Evolutionary conservation across 2,888 invertebrate genomes (phyloP).

Genomic region (Malthinus seriepunctatus): DNA sequence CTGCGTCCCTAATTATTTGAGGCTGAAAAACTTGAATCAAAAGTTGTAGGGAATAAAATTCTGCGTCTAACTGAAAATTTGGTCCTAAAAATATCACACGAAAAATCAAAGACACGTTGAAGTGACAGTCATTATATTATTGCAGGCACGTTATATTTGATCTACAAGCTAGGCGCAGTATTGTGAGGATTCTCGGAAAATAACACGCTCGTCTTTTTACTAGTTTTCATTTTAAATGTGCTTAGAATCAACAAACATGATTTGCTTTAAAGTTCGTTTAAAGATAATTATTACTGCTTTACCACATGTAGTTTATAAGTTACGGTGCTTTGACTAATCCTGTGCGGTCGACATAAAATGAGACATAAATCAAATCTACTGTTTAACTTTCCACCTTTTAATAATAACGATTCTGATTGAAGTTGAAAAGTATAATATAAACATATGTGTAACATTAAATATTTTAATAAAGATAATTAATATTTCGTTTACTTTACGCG

Average conservation of each 20-base stretch:
- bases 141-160: conserved; percentile 53
- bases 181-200: conserved; percentile 37
- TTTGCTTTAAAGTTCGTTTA: conserved; percentile 32
- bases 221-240: conserved; percentile 47
- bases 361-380: conserved; percentile 35
- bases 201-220: conserved; percentile 39
- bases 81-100: too few species aligned
- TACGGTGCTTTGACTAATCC: conserved; percentile 39
- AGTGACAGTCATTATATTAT: conserved; percentile 54
- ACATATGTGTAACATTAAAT: background rate
- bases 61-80: too few species aligned
- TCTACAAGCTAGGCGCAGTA: conserved; percentile 47
- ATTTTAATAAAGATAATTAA: background rate
- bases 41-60: too few species aligned
- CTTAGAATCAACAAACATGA: conserved; percentile 51
- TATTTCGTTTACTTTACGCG: too few species aligned
- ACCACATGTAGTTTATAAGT: conserved; percentile 49
- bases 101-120: conserved; percentile 31
- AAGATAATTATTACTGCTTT: conserved; percentile 32
- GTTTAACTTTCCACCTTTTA: conserved; percentile 32
- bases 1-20: too few species aligned
- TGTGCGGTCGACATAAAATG: conserved; percentile 36
- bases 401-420: conserved; percentile 28
- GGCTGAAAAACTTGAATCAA: too few species aligned
- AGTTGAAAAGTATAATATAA: conserved; percentile 8